Conservation (phyloP, 1,140 invertebrate genomes). For the Zophobas morio region DNA sequence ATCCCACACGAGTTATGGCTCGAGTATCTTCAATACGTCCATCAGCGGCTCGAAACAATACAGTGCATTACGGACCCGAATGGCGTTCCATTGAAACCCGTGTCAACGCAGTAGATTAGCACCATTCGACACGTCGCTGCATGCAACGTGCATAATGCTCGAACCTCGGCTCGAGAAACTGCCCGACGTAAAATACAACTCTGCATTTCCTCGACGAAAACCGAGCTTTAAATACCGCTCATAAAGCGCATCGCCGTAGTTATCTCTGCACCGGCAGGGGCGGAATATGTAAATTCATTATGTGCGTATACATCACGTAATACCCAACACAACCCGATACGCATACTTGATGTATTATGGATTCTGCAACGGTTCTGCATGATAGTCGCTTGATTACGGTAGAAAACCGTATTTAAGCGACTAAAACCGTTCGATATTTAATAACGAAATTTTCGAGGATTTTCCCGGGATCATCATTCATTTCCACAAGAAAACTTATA, state of each 20-base stretch:
- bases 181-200: too few species aligned
- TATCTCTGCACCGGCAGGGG: neutral
- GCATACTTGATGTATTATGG: neutral
- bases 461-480: conserved; percentile 1
- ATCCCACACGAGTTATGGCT: neutral
- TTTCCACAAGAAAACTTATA: neutral
- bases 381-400: neutral
- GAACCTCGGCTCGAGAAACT: too few species aligned
- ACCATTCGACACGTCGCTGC: too few species aligned
- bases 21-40: too few species aligned
- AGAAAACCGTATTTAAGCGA: neutral
- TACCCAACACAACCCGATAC: neutral
- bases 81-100: too few species aligned
- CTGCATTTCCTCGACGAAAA: too few species aligned
- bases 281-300: neutral
- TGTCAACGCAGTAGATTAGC: too few species aligned
- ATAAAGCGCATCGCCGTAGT: neutral
- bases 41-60: too few species aligned
- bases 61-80: too few species aligned
- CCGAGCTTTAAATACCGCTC: too few species aligned
- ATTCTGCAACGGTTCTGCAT: neutral
- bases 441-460: neutral
- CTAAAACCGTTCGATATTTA: neutral
- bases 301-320: conserved; percentile 2
- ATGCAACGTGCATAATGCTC: too few species aligned